Evolutionary conservation across 2,888 invertebrate genomes (phyloP), one percentile per base, ranked within the genome.

Genomic region (Theretra japonica): DNA sequence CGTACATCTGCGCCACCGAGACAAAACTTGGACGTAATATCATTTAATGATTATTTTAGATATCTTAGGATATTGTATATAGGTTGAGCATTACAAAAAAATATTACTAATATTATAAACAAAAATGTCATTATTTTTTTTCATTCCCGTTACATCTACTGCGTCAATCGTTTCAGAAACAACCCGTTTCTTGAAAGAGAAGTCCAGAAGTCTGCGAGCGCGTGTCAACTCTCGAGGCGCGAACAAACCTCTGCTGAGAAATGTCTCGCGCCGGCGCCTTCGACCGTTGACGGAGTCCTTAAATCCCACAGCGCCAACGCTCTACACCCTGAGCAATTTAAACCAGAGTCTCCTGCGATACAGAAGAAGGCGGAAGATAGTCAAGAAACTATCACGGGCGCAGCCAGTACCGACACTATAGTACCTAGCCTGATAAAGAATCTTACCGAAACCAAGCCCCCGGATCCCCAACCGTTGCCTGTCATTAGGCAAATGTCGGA

Each of bases 151-250:
- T 41, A 41, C 15, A 11, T 41, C 15, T 41, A 41, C 41, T 41
- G 41, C 15, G 33, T 3, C 2, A 33, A 41, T 15, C 15, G 30
- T 78, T 80, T 0, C 77, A 95, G 95, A 88, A 95, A 94, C 78
- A 95, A 95, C 87, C 95, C 95, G 76, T 95, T 95, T 78, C 89
- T 94, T 57, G 94, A 93, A 77, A 91, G 93, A 78, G 95, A 95
- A 89, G 96, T 96, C 2, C 95, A 95, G 78, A 96, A 96, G 87
- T 96, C 96, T 30, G 96, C 96, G 11, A 96, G 96, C 80, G 95
- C 95, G 4, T 94, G 94, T 73, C 95, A 95, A 76, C 82, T 95
- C 2, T 95, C 89, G 70, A 90, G 89, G 79, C 91, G 91, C 79
- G 92, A 90, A 76, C 85, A 90, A 80, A 79, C 82, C 70, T 86